Percentiles rank a stretch among this genome's conserved stretches.
Conservation (phyloP, 2,888 invertebrate genomes). For the Scelioninae gen. 2 region DNA sequence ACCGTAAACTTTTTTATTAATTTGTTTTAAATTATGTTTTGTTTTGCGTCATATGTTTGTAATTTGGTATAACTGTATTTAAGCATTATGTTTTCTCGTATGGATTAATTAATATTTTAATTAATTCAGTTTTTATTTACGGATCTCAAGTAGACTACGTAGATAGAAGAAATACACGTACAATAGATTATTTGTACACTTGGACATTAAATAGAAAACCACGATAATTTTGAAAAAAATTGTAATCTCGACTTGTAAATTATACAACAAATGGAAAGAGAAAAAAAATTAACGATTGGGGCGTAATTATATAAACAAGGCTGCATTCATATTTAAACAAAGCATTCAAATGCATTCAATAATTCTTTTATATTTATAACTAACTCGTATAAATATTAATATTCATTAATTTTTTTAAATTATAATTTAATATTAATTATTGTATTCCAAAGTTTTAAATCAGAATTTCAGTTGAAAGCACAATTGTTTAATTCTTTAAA, state of each 20-base stretch:
- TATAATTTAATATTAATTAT: background rate
- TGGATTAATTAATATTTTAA: background rate
- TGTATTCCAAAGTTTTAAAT: background rate
- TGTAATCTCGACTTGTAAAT: conserved; percentile 14
- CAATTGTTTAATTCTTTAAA: no score
- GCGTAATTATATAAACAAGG: conserved; percentile 18
- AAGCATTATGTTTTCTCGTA: background rate
- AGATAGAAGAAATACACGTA: conserved; percentile 16
- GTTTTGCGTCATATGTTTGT: conserved; percentile 2
- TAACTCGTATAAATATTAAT: no score
- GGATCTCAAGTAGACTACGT: conserved; percentile 19
- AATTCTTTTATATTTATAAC: background rate
- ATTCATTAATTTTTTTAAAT: no score
- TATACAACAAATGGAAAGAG: background rate
- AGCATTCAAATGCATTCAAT: conserved; percentile 25
- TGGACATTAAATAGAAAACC: background rate
- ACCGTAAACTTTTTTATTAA: background rate
- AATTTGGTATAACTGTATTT: conserved; percentile 17
- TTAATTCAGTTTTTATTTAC: conserved; percentile 6
- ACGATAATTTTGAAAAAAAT: conserved; percentile 3
- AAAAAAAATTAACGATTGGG: conserved; percentile 12
- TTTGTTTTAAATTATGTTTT: conserved; percentile 14
- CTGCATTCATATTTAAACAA: conserved; percentile 6
- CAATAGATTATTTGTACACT: conserved; percentile 12
- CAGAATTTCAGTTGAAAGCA: no score